Base-by-base conservation (phyloP, 2,888 invertebrate genomes). In the Tupiocoris notatus region DNA sequence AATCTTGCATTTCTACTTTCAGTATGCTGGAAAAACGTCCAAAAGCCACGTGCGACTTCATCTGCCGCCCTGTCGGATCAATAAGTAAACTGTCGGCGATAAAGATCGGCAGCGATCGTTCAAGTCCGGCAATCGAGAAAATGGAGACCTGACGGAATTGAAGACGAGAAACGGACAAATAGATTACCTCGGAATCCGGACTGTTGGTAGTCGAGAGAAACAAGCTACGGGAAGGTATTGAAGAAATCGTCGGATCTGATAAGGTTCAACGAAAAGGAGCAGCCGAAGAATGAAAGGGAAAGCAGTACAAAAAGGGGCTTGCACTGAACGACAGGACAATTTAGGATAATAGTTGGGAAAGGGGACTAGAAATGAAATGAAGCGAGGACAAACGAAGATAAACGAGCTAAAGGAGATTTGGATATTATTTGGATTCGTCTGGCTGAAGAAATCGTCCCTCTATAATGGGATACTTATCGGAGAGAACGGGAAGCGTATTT, bases 261-360 rank as follows among this genome's bases (percentile, higher is more conserved):
- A 70, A 70, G 70, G 17, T 23, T 39, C 12, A 39, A 24, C 21
- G 54, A 58, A 58, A 59, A 23, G 20, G 23, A 58, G 24, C 58
- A 24, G 24, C 9, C n/a, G 20, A 54, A 67, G 20, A 67, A 57
- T n/a, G n/a, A n/a, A n/a, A n/a, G n/a, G n/a, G n/a, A 39, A 39
- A 7, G 39, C 39, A 39, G 6, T 3, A 39, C 39, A 39, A 39
- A 39, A 39, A 39, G 12, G 39, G 39, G 3, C 39, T 39, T 39
- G 39, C 39, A 39, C 6, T 39, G 39, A 39, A 39, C 39, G 39
- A 39, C 39, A 39, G 39, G 12, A 39, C 39, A 39, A 39, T 59
- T 59, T 70, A 73, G 73, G 62, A 62, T 73, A 73, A 73, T 73
- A 73, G 73, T 73, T 73, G 20, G 73, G 63, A 39, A 73, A 70